Evolutionary conservation across 2,797 vertebrate genomes (phyloP), one percentile per base, ranked within the genome.

Genomic region (Acipenser oxyrinchus): DNA sequence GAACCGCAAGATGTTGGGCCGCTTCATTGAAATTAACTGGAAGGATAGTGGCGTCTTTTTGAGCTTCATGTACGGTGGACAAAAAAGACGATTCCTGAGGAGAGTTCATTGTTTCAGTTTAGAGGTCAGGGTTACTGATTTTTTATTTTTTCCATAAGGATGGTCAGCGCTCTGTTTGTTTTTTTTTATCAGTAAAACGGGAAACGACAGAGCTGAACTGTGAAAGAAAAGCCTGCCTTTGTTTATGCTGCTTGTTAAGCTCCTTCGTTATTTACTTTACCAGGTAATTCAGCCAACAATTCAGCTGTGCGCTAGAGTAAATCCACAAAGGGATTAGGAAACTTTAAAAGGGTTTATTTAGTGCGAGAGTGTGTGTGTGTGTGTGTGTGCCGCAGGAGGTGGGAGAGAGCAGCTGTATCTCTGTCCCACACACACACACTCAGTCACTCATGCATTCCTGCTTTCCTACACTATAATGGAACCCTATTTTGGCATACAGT

Each of bases 211-310:
- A 58, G 11, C 12, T 12, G 13, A 58, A 13, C 55, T 6, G 11
- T 13, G 12, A 18, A 15, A 68, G 6, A 49, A 68, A 68, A 49
- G n/a, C 60, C 60, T 7, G 60, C 11, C 51, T 58, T 53, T 52
- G 50, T 37, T n/a, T 7, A 52, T 15, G 51, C 52, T 55, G 10
- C 63, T 53, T 6, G 13, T 53, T 78, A 68, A 73, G 73, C 80
- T 80, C 79, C 81, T 85, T 82, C 85, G 86, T 80, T 83, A 81
- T 86, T 86, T 85, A 83, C 81, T 82, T 85, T 82, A 86, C 81
- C 77, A 78, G 81, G 81, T 87, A 81, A 82, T 83, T 85, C 81
- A 82, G 79, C 81, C 81, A 75, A 77, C 74, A 76, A 80, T 84
- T 82, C 81, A 83, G 76, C 71, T 18, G 77, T 80, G 78, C 79